phyloP scores from a whole-genome alignment of 2,113 vertebrate genomes.

The Morone chrysops region DNA sequence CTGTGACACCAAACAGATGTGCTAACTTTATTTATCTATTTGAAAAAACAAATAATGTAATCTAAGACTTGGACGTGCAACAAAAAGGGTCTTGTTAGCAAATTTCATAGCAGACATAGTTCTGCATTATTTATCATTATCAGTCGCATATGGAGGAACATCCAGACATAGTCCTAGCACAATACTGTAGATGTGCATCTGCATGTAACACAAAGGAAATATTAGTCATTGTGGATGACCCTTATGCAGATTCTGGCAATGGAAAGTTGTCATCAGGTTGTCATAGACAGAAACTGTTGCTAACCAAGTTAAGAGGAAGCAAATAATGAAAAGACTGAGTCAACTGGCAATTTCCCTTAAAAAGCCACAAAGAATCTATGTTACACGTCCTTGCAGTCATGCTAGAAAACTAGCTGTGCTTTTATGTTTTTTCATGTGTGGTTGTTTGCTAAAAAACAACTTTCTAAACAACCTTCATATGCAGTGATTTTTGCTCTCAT shows the following conservation, averaged over 20 bases:
- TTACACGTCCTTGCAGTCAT: neutral
- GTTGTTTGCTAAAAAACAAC: neutral
- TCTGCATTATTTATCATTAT: neutral
- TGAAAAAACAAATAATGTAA: conserved; percentile 10
- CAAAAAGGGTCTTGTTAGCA: neutral
- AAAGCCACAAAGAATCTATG: neutral
- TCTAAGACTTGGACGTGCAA: neutral
- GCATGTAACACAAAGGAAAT: conserved; percentile 18
- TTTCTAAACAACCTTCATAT: neutral
- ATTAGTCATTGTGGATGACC: conserved; percentile 54
- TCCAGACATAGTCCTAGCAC: neutral
- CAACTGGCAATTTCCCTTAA: neutral
- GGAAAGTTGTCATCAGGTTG: conserved; percentile 43
- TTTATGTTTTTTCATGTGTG: neutral
- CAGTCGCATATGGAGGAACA: neutral
- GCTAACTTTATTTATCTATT: conserved; percentile 1
- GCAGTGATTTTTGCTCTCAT: conserved; percentile 6
- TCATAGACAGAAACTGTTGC: conserved; percentile 38
- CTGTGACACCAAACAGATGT: conserved; percentile 42
- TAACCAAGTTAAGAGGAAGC: conserved; percentile 35
- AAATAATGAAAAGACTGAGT: conserved; percentile 21
- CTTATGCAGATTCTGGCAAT: neutral
- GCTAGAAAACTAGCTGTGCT: neutral
- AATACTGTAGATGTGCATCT: neutral
- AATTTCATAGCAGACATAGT: neutral